These are phyloP conservation scores for Drosophila paranaensis DNA, from an alignment of 2,888 invertebrate genomes.

Conservation along the genomic window DNA sequence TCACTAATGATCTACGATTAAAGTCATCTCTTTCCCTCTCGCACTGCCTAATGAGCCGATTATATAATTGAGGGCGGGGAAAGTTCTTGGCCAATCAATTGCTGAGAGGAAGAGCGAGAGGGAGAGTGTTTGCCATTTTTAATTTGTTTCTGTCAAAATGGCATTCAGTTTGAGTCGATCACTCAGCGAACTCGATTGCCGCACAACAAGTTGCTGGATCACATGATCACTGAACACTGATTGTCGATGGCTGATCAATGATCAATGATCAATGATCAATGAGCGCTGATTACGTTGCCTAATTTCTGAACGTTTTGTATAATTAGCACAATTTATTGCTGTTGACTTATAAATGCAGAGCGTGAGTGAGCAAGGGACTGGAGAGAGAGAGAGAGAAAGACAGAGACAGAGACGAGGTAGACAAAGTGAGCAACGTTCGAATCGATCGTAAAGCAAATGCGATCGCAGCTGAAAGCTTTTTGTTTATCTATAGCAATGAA, in stretches of 20 bases:
- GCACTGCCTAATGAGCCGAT: neutral
- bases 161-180: neutral
- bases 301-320: conserved; percentile 13
- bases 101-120: neutral
- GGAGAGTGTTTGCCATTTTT: neutral
- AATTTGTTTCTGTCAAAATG: neutral
- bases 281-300: neutral
- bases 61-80: conserved; percentile 7
- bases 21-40: conserved; percentile 15
- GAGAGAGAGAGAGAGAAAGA: neutral
- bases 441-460: too few species aligned
- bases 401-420: too few species aligned
- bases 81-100: conserved; percentile 22
- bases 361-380: neutral
- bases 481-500: too few species aligned
- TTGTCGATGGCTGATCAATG: neutral
- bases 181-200: conserved; percentile 12
- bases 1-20: conserved; percentile 46
- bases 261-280: neutral
- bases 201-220: conserved; percentile 3
- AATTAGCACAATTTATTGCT: conserved; percentile 18
- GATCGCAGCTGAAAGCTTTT: too few species aligned
- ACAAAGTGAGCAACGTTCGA: too few species aligned
- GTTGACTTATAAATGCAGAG: neutral
- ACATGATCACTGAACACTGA: conserved; percentile 5